Base-by-base conservation (phyloP, 30 jellyfish, hydroid and myxozoan genomes). In the Aurelia sp. region DNA sequence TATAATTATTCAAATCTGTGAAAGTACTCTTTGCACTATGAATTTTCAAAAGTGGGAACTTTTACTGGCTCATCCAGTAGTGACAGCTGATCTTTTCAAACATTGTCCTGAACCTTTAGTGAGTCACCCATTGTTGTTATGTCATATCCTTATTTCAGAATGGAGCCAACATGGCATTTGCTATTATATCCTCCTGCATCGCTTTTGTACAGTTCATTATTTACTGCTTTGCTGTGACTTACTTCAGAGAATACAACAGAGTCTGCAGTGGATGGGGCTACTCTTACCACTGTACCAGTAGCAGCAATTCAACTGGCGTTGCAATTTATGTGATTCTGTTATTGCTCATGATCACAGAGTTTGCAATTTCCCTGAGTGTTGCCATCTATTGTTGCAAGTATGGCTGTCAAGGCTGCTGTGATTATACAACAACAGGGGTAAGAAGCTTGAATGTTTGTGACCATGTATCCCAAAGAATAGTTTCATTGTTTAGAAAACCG, bases 91-190 rank as follows among this genome's bases (percentile, higher is more conserved):
- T 13, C 21, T 2, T 33, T 4, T 10, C 21, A 40, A 40, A 11
- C 21, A 40, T 10, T n/a, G 74, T 63, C 21, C 19, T 63, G 41
- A 63, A n/a, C 47, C 21, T 16, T 63, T 11, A 2, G 30, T 18
- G 69, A 20, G 44, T 18, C 69, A 8, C 16, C 16, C 22, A 35
- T 21, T 21, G 33, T 47, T 17, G 16, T 73, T 13, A n/a, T 27
- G 27, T 17, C 30, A 12, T 9, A 19, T 50, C 13, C 53, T 12
- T 58, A 9, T 57, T 60, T 50, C 78, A 64, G 90, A 80, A 80
- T 53, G 79, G 82, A 58, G 47, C 82, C 11, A 80, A 80, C 90
- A 80, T 80, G 90, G 82, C 82, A 35, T 80, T 80, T 67, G 82
- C 82, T 18, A 80, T 80, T 50, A 82, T 80, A 24, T 80, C 82